Evolutionary conservation across 35 echinoderm and acorn worm species (phyloP), one percentile per base, ranked within the genome.

Genomic region (Holothuria glaberrima): DNA sequence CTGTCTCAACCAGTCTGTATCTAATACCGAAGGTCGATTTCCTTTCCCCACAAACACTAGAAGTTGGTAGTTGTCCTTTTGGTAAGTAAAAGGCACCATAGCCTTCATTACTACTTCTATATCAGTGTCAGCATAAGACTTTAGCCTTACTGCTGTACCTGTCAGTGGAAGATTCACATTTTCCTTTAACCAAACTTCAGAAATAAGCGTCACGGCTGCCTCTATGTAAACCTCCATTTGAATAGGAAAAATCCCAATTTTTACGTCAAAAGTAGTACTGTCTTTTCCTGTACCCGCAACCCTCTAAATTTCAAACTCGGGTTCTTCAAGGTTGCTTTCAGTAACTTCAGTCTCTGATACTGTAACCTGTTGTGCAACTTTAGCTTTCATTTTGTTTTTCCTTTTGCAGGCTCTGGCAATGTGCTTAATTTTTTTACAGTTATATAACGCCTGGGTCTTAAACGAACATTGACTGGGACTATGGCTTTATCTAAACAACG

Each of bases 391-490:
- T 61, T 58, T 70, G 16, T 10, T 16, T 62, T 87, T 87, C 35
- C 69, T 87, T 38, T 57, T n/a, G 20, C 85, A 92, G 17, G 84
- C 71, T 4, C 18, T 48, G n/a, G 57, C 71, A 14, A 92, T 88
- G 60, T 92, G 86, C 12, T 85, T 85, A 1, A 74, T 57, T 70
- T 79, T 88, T 2, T 52, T 61, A 82, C 91, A 88, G 46, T 87
- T 35, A 69, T 81, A 86, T 6, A 69, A 88, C 7, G 71, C 57
- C n/a, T 67, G n/a, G 17, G 7, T 7, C 45, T 82, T 92, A 14
- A 88, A 92, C 1, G 21, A 54, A 22, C 90, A 86, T 3, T 66
- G 12, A 34, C 78, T 66, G 0, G 64, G 68, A 19, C 13, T 36
- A 59, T 92, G 83, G 12, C 19, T 18, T 5, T 24, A 34, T 86